Evolutionary conservation across 2,888 invertebrate genomes (phyloP), one percentile per base, ranked within the genome.

Genomic region (Tanypteryx hageni): DNA sequence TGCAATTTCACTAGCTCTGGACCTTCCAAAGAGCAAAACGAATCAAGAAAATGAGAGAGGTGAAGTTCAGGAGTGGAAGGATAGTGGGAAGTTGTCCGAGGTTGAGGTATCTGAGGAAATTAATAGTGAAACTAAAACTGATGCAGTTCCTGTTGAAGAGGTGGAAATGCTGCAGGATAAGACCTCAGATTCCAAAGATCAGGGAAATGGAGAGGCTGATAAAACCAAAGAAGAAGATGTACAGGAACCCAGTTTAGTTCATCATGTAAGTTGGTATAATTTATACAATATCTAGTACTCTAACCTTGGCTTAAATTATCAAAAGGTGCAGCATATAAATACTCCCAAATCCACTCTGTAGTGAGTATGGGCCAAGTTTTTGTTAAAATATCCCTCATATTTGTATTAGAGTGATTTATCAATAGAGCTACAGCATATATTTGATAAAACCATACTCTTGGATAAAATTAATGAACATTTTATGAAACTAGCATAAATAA

Each of bases 1-100:
- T 95, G 97, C 98, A 95, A 95, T 99, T 94, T 96, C 96, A 93
- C 96, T 97, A 95, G 97, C 98, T 94, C 96, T 98, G 94, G 89
- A 89, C 64, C 22, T 89, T 89, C 89, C 89, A 44, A 89, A 89
- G 68, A 44, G 16, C n/a, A 44, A 89, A 10, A 31, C 27, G 13
- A 61, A 61, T 16, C 44, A 89, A n/a, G 89, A 68, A 64, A 89
- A 44, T 44, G n/a, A 44, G n/a, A 64, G 64, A 64, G 64, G 44
- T 18, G 89, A 89, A 89, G 64, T 64, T 18, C 44, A 64, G 31
- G 89, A 89, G n/a, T 89, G 89, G 89, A 68, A 68, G 31, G 44
- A 27, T 16, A 76, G 13, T 22, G 76, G 27, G 27, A 76, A 76
- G 22, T 27, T 76, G 27, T 76, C 76, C 9, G 27, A 76, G 76